Evolutionary conservation across 2,888 invertebrate species (phyloP), one percentile per base, ranked within the genome.

Genomic region (Ephialtes manifestator): DNA sequence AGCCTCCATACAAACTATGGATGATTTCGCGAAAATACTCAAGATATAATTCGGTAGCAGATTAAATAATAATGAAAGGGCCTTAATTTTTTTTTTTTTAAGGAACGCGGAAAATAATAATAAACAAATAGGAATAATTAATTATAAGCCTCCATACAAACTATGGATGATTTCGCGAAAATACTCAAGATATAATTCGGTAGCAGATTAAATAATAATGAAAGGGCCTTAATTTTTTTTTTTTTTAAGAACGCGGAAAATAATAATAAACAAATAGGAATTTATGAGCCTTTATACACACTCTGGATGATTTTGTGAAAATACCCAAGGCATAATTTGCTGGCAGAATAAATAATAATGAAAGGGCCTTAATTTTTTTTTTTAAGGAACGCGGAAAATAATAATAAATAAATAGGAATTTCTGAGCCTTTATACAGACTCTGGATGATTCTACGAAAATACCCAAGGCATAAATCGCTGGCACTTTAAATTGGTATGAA

Each of bases 401-500:
- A 7, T 68, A 13, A 35, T 11, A 68, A 68, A n/a, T n/a, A 35
- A 53, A 28, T 7, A 58, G 18, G 39, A 58, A 18, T 31, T 43
- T 28, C 63, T 83, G 83, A 83, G 79, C 79, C 65, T 83, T 79
- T n/a, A n/a, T n/a, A n/a, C n/a, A 53, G 15, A 28, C 13, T 58
- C 58, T 24, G 31, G 11, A 31, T 8, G 13, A 15, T 15, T 58
- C 3, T 43, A 43, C 51, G 46, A 71, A 71, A 65, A 31, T 74
- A 68, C 72, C 77, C 77, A 78, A 84, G 81, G 81, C 81, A 74
- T 43, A 39, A 55, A 82, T 82, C 65, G 46, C 71, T 65, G 65
- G 20, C 18, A 43, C 43, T 4, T 20, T 11, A 18, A 4, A 31
- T 53, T 10, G n/a, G 31, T 11, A 48, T 46, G 2, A 72, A 10